Percentiles rank a stretch among this genome's conserved stretches.
Evolutionary conservation across 1,140 invertebrate species (phyloP).

Genomic region (Bombus waltoni): DNA sequence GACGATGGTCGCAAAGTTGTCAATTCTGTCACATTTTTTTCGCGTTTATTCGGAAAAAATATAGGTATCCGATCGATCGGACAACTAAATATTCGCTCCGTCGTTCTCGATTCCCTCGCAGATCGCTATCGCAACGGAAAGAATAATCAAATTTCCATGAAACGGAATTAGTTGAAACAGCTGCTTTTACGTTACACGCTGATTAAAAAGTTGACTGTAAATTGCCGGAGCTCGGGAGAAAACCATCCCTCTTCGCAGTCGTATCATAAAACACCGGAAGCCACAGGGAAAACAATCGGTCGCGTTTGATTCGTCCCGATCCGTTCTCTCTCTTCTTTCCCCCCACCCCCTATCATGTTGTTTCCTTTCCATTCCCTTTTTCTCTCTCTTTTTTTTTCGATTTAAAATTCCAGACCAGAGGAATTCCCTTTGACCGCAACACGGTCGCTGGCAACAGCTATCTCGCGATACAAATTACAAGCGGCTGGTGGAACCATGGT

Average conservation of each 20-base stretch:
- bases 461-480: constrained; percentile 49
- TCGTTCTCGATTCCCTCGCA: too few species aligned
- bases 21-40: neutral
- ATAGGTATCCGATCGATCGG: too few species aligned
- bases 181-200: neutral
- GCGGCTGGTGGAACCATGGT: constrained; percentile 25
- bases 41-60: neutral
- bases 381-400: neutral
- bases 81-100: too few species aligned
- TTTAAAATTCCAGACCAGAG: constrained; percentile 5
- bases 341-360: too few species aligned
- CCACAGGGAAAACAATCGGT: constrained; percentile 1
- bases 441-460: constrained; percentile 20
- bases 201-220: constrained; percentile 11
- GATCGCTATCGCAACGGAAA: neutral
- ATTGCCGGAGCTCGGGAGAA: neutral
- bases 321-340: too few species aligned
- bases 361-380: neutral
- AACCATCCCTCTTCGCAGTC: neutral
- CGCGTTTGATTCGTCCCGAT: constrained; percentile 10
- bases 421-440: constrained; percentile 10
- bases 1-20: constrained; percentile 6
- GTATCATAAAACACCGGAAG: neutral
- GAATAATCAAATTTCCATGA: neutral
- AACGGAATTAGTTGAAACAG: too few species aligned